These are phyloP conservation scores for Apis florea DNA, from an alignment of 1,140 invertebrate genomes.

Conservation along the genomic window DNA sequence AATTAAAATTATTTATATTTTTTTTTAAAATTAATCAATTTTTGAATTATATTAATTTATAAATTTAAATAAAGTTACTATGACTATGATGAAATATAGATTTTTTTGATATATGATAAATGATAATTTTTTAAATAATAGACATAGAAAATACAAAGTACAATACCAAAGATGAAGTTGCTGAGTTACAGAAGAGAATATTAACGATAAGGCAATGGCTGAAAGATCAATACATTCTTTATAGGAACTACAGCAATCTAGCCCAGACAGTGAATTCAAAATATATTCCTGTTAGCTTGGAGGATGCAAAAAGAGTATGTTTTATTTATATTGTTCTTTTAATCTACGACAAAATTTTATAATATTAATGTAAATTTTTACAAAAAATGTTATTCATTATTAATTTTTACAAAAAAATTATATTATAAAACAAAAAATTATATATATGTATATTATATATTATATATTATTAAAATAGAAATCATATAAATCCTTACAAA, in stretches of 20 bases:
- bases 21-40: not conserved
- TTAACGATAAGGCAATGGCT: constrained; percentile 69
- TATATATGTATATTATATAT: too few species aligned
- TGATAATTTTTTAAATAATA: constrained; percentile 31
- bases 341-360: not conserved
- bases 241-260: constrained; percentile 67
- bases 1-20: not conserved
- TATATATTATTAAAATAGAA: too few species aligned
- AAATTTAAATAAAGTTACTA: too few species aligned
- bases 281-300: constrained; percentile 67
- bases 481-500: not conserved
- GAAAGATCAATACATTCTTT: constrained; percentile 72
- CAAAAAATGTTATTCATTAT: not conserved
- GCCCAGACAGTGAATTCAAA: constrained; percentile 69
- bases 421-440: not conserved
- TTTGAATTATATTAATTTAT: too few species aligned
- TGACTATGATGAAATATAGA: too few species aligned
- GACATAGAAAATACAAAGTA: constrained; percentile 27
- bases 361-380: not conserved
- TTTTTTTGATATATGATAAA: not conserved
- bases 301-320: constrained; percentile 67
- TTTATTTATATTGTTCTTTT: not conserved
- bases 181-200: constrained; percentile 58
- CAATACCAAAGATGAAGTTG: constrained; percentile 26
- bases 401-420: not conserved